These are phyloP conservation scores for Syndactyla subalaris DNA, from an alignment of 2,797 vertebrate species.

Conservation along the genomic window DNA sequence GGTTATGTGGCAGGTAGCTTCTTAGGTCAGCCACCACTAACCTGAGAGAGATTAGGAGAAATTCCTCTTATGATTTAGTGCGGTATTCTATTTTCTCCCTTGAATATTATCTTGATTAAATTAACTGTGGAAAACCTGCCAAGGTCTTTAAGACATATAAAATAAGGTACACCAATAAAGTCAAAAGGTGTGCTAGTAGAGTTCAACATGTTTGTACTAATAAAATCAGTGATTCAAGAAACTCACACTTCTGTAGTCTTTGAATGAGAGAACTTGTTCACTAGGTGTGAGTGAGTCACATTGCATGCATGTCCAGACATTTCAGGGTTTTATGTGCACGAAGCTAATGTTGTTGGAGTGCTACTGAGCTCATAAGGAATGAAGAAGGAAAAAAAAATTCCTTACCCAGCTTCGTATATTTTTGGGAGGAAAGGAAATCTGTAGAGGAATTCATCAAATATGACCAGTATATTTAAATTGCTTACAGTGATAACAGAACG, in stretches of 20 bases:
- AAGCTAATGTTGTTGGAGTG: slow-evolving; percentile 22
- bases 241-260: slow-evolving; percentile 65
- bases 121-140: slow-evolving; percentile 62
- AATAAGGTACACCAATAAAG: slow-evolving; percentile 69
- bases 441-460: slow-evolving; percentile 63
- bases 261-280: slow-evolving; percentile 68
- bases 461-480: slow-evolving; percentile 61
- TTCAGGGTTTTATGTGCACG: slow-evolving; percentile 53
- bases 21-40: slow-evolving; percentile 11
- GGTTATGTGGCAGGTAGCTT: not conserved
- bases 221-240: slow-evolving; percentile 68
- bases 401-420: not conserved
- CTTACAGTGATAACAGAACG: slow-evolving; percentile 49
- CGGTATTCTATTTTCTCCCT: slow-evolving; percentile 13
- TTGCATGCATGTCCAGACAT: slow-evolving; percentile 59
- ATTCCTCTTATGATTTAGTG: slow-evolving; percentile 60
- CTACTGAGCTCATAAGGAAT: slow-evolving; percentile 20
- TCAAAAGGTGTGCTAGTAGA: slow-evolving; percentile 69
- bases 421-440: slow-evolving; percentile 44
- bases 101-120: slow-evolving; percentile 52
- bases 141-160: slow-evolving; percentile 67
- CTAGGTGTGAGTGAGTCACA: slow-evolving; percentile 77
- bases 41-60: slow-evolving; percentile 58
- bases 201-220: slow-evolving; percentile 70
- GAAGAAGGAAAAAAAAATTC: not conserved